These are phyloP conservation scores for Zaprionus bogoriensis DNA, from an alignment of 2,888 invertebrate genomes.

Conservation along the genomic window DNA sequence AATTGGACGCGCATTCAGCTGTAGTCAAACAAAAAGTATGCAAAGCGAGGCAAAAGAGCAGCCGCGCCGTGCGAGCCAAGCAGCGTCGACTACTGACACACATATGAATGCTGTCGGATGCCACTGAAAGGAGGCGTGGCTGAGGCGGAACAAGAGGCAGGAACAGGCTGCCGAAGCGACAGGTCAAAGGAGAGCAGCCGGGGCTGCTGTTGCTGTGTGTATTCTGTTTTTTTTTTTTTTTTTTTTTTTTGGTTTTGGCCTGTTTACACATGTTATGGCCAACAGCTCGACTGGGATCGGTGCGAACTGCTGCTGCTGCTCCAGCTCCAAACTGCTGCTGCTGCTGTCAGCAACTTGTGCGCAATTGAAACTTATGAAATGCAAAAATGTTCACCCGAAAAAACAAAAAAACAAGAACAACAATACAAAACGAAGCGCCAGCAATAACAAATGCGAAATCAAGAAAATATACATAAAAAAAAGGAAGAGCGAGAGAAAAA, in stretches of 20 bases:
- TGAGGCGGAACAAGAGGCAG: neutral
- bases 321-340: conserved; percentile 23
- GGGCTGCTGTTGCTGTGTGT: conserved; percentile 1
- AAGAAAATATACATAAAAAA: conserved; percentile 26
- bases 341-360: conserved; percentile 73
- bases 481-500: neutral
- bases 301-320: conserved; percentile 1
- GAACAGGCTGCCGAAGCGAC: neutral
- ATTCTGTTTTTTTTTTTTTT: neutral
- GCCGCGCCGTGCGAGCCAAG: conserved; percentile 26
- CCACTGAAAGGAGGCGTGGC: conserved; percentile 12
- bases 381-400: conserved; percentile 51
- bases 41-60: conserved; percentile 30
- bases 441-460: conserved; percentile 58
- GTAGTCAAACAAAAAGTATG: conserved; percentile 34
- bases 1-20: conserved; percentile 4
- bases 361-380: conserved; percentile 74
- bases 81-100: conserved; percentile 66
- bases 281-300: conserved; percentile 47
- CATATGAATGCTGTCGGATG: conserved; percentile 56
- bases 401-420: neutral
- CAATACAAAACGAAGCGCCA: conserved; percentile 29
- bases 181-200: neutral
- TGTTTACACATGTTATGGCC: conserved; percentile 73
- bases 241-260: conserved; percentile 22